phyloP scores from a whole-genome alignment of 2,113 vertebrate species.

The Megalops atlanticus region DNA sequence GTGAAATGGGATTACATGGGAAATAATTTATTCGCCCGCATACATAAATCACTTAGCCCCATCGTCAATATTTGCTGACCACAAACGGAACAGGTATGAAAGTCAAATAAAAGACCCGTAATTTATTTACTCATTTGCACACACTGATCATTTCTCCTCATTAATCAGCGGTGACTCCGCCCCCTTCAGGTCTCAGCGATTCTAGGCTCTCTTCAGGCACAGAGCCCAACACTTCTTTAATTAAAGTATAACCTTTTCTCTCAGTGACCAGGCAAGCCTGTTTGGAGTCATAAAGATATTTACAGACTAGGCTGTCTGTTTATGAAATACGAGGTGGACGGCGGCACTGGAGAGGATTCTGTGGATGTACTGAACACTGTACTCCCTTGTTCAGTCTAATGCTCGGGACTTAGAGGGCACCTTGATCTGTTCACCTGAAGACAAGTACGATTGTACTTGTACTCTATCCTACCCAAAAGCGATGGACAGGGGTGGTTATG shows the following conservation, averaged over 20 bases:
- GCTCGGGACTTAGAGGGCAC: too few relatives aligned
- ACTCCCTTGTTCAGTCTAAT: not conserved
- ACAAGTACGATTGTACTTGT: too few relatives aligned
- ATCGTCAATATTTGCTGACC: slow-evolving; percentile 48
- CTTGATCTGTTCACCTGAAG: too few relatives aligned
- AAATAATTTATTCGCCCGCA: not conserved
- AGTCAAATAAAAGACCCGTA: slow-evolving; percentile 43
- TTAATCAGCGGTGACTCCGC: slow-evolving; percentile 34
- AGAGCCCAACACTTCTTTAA: slow-evolving; percentile 20
- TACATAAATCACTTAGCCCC: slow-evolving; percentile 42
- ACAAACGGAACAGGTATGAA: slow-evolving; percentile 39
- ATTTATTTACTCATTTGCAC: slow-evolving; percentile 26
- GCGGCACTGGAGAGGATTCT: not conserved
- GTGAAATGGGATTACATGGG: too few relatives aligned
- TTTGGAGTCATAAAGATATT: slow-evolving; percentile 6
- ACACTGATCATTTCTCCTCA: slow-evolving; percentile 30
- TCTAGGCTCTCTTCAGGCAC: slow-evolving; percentile 18
- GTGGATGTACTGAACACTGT: not conserved
- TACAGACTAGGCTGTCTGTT: slow-evolving; percentile 12
- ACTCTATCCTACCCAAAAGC: too few relatives aligned
- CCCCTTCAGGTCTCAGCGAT: not conserved
- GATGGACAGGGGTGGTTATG: too few relatives aligned
- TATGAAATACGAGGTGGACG: not conserved
- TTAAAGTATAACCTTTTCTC: not conserved
- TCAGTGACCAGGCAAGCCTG: slow-evolving; percentile 2